Conservation (phyloP, 2,888 invertebrate species). For the Amorpha juglandis region DNA sequence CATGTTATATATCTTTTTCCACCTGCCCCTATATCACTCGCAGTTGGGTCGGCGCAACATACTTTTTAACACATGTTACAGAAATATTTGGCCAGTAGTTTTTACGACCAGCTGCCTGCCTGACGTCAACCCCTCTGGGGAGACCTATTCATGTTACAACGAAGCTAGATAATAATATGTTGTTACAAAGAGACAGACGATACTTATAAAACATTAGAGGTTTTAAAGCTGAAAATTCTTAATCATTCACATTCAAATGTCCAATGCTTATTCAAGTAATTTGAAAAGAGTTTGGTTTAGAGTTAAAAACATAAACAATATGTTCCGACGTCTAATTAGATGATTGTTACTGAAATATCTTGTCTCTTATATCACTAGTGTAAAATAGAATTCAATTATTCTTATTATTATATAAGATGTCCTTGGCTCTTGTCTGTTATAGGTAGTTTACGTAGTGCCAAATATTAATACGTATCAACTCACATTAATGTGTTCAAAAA, state of each 20-base stretch:
- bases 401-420: slow-evolving; percentile 13
- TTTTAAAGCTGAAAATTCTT: too few relatives aligned
- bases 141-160: too few relatives aligned
- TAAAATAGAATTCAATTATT: background rate
- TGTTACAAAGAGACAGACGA: too few relatives aligned
- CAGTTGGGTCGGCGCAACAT: too few relatives aligned
- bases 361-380: slow-evolving; percentile 5
- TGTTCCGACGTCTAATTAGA: background rate
- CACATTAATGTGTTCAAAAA: slow-evolving; percentile 6
- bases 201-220: too few relatives aligned
- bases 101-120: too few relatives aligned
- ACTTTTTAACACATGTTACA: too few relatives aligned
- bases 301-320: background rate
- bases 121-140: too few relatives aligned
- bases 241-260: background rate
- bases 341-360: slow-evolving; percentile 1
- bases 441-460: slow-evolving; percentile 1
- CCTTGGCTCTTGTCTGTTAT: slow-evolving; percentile 2
- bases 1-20: too few relatives aligned
- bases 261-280: background rate
- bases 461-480: slow-evolving; percentile 1
- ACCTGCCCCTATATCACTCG: too few relatives aligned
- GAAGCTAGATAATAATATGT: too few relatives aligned
- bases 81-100: too few relatives aligned
- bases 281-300: background rate